Evolutionary conservation across 1,140 invertebrate species (phyloP).

Genomic region (Parasteatoda tepidariorum): DNA sequence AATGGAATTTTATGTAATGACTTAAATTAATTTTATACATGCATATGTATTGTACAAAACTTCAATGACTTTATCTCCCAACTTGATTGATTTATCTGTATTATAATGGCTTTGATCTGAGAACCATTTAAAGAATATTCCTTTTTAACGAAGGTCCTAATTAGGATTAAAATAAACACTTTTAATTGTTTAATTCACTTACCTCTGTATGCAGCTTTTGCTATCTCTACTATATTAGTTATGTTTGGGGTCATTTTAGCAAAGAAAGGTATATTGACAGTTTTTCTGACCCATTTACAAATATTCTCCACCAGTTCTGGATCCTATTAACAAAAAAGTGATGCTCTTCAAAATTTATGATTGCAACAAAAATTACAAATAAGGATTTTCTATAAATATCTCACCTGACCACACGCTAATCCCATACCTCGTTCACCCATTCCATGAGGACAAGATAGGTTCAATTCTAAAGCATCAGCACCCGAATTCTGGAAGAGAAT

Average conservation of each 20-base stretch:
- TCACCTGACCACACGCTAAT: conserved; percentile 93
- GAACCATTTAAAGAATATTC: no score
- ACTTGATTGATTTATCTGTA: no score
- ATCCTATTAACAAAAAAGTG: conserved; percentile 82
- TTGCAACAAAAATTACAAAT: neutral
- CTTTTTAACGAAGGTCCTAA: no score
- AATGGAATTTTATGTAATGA: no score
- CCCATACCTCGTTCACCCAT: conserved; percentile 99
- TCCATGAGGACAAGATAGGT: conserved; percentile 97
- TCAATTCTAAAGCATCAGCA: conserved; percentile 94
- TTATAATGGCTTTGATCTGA: no score
- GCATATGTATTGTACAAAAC: no score
- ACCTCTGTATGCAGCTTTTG: conserved; percentile 90
- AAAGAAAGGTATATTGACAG: conserved; percentile 96
- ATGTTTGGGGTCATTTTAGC: conserved; percentile 98
- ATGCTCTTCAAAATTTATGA: neutral
- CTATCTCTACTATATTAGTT: conserved; percentile 90
- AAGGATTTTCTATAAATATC: neutral
- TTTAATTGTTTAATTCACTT: no score
- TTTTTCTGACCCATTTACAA: conserved; percentile 86
- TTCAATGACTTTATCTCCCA: no score
- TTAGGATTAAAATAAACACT: no score
- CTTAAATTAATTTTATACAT: no score
- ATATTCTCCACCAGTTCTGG: conserved; percentile 86
- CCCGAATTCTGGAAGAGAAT: conserved; percentile 77